phyloP scores from a whole-genome alignment of 1,140 invertebrate genomes.

The Drosophila asahinai region DNA sequence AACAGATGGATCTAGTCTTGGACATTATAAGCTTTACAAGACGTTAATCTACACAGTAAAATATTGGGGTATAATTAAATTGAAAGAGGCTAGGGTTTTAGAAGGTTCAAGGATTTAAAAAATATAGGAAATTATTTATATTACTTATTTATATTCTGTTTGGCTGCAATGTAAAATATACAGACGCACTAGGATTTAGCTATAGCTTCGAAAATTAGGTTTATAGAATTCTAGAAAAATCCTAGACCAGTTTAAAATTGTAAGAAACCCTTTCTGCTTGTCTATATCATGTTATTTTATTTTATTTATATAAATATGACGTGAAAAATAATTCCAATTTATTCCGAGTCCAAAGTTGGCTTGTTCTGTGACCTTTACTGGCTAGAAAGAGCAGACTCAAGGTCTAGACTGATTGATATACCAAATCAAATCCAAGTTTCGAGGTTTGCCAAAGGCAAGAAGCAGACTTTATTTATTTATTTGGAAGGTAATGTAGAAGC shows the following conservation, averaged over 20 bases:
- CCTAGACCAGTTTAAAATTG: too few relatives aligned
- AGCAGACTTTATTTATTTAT: too few relatives aligned
- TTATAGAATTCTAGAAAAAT: too few relatives aligned
- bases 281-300: background rate
- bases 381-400: slow-evolving; percentile 2
- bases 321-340: background rate
- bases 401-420: slow-evolving; percentile 14
- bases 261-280: too few relatives aligned
- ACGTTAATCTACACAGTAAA: slow-evolving; percentile 48
- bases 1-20: slow-evolving; percentile 5
- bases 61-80: background rate
- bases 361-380: slow-evolving; percentile 2
- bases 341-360: background rate
- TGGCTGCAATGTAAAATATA: too few relatives aligned
- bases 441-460: background rate
- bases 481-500: too few relatives aligned
- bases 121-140: too few relatives aligned
- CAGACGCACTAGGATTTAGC: too few relatives aligned
- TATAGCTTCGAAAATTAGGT: too few relatives aligned
- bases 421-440: slow-evolving; percentile 2
- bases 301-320: background rate
- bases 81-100: background rate
- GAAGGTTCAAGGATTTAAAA: too few relatives aligned
- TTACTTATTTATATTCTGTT: too few relatives aligned
- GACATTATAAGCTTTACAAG: slow-evolving; percentile 55